A percentile compares a stretch with the other conserved stretches of the same genome.
Evolutionary conservation across 1,140 invertebrate genomes (phyloP).

Genomic region (Pachyrhynchus sulphureomaculatus): DNA sequence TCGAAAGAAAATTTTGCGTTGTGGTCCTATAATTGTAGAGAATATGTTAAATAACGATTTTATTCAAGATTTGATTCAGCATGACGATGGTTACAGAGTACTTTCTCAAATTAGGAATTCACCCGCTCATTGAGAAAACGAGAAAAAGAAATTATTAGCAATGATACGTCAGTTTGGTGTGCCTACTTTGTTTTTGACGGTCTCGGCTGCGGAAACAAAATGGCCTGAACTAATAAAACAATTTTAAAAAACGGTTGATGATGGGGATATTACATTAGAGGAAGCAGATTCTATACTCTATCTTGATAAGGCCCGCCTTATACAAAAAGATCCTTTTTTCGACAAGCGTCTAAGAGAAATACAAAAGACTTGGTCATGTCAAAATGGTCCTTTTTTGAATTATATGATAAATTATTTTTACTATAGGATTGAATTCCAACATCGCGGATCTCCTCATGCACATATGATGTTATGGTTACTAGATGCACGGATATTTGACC

Average conservation of each 20-base stretch:
- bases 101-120: too few relatives aligned
- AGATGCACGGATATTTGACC: conserved; percentile 42
- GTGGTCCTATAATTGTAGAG: too few relatives aligned
- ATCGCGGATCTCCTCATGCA: conserved; percentile 48
- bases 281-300: too few relatives aligned
- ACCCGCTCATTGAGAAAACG: not conserved
- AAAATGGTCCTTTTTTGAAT: conserved; percentile 37
- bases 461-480: conserved; percentile 46
- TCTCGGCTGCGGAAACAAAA: conserved; percentile 7
- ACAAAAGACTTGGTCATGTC: too few relatives aligned
- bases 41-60: too few relatives aligned
- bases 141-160: conserved; percentile 18
- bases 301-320: too few relatives aligned
- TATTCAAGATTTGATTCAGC: too few relatives aligned
- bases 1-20: too few relatives aligned
- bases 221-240: conserved; percentile 13
- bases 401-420: conserved; percentile 43
- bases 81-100: too few relatives aligned
- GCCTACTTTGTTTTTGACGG: conserved; percentile 22
- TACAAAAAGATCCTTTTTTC: too few relatives aligned
- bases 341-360: too few relatives aligned
- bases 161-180: conserved; percentile 23
- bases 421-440: conserved; percentile 48
- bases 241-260: conserved; percentile 10
- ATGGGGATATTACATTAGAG: too few relatives aligned